phyloP scores from a whole-genome alignment of 2,797 vertebrate species.

The Clarias pachynema region DNA sequence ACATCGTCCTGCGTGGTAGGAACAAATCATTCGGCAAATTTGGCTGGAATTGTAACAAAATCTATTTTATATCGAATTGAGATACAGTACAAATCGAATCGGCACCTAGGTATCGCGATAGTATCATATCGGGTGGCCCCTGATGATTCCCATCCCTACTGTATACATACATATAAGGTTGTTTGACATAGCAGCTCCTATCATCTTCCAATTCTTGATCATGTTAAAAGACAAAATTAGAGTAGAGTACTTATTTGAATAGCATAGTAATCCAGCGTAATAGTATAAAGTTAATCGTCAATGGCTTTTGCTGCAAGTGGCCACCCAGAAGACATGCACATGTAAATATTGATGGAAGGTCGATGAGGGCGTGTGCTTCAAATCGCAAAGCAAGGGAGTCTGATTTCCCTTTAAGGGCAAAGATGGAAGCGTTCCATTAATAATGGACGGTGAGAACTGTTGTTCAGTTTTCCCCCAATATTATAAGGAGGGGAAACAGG shows the following conservation, averaged over 20 bases:
- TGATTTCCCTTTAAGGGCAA: background rate
- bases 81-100: too few species aligned
- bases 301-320: background rate
- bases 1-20: too few species aligned
- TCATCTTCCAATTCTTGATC: background rate
- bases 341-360: background rate
- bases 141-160: too few species aligned
- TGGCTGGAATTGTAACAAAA: too few species aligned
- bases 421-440: slow-evolving; percentile 39
- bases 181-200: background rate
- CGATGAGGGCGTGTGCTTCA: background rate
- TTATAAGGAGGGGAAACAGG: slow-evolving; percentile 37
- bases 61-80: too few species aligned
- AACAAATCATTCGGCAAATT: too few species aligned
- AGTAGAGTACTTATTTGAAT: background rate
- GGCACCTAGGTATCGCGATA: too few species aligned
- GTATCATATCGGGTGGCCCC: too few species aligned
- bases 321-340: background rate
- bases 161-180: too few species aligned
- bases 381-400: background rate
- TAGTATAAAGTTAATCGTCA: background rate
- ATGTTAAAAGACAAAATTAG: background rate
- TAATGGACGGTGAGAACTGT: slow-evolving; percentile 67
- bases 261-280: background rate
- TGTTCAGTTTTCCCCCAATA: background rate